Base-by-base conservation (phyloP, 2,888 invertebrate genomes). In the Sinotaia quadrata region DNA sequence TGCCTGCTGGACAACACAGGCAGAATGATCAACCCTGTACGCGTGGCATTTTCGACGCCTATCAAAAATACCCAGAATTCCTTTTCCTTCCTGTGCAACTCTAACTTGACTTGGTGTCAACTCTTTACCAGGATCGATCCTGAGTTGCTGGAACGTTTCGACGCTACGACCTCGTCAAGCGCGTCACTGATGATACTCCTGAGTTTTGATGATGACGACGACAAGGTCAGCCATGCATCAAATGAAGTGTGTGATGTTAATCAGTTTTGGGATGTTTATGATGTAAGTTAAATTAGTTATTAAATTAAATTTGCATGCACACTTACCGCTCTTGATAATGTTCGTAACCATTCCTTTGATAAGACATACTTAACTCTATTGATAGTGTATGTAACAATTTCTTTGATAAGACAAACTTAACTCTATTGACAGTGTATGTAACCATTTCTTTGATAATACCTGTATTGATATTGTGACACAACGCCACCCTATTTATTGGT, bases 11-110 rank as follows among this genome's bases (percentile, higher is more conserved):
- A 2, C 4, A 10, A 31, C 18, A 34, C 24, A 34, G 61, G 51
- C 49, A 27, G n/a, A 27, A 34, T 2, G 15, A 51, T 61, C 27
- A 36, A 21, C 2, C 21, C 2, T 18, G 61, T 51, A 7, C 51
- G 61, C 27, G 2, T 21, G 1, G 15, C 36, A 24, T 24, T 49
- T 1, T 15, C 21, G 4, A 51, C 36, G 8, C 51, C 61, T 1
- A 36, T 61, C 7, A 29, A 33, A 21, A 18, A 1, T 4, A 56
- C 41, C 65, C 33, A 33, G n/a, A 65, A 65, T 31, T 56, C 56
- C n/a, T 65, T 56, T 56, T 65, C 56, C 33, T 56, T 44, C 44
- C 56, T 56, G 1, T 65, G 65, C 47, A 65, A 65, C 56, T 41
- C 54, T 18, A 31, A 33, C 5, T 4, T 27, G 0, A 56, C 37